Base-by-base conservation (phyloP, 92 coral and sea anemone species). In the Chrysogorgia sp. region DNA sequence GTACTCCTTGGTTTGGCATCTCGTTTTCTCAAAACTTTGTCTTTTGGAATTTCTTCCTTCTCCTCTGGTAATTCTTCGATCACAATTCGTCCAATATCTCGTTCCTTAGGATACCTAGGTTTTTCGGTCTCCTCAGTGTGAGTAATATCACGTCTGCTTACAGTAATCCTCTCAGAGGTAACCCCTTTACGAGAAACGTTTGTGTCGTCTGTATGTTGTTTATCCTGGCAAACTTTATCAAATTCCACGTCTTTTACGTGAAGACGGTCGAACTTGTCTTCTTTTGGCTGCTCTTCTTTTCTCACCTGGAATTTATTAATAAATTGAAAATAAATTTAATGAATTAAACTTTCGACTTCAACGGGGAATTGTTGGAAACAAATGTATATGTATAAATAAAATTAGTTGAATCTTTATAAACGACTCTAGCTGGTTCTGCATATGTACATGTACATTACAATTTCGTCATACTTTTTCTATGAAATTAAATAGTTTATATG, bases 221-320 rank as follows among this genome's bases (percentile, higher is more conserved):
- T 69, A 30, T 12, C 10, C 40, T 69, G 37, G 61, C 21, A 37
- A 15, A 35, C 58, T 68, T 68, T 68, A 24, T 68, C 58, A 45
- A 41, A 68, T 9, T 68, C 75, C 52, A 41, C 58, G 21, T 56
- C 75, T 68, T 68, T 33, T 41, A 56, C 58, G 31, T 56, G 75
- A 68, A 41, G 52, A 15, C 52, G 75, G 2, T 68, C 75, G 31
- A 68, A 22, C 4, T n/a, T 43, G 0, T 68, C 34, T 34, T 45
- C 29, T 7, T 68, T 34, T 3, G 35, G 58, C 21, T 41, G 41
- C 25, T 69, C 43, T 0, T 69, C 76, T 49, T 69, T 49, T 28
- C 20, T 33, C 59, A 26, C 10, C 13, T 45, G 48, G 48, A 69
- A 15, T 14, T 1, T 13, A 29, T 22, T 7, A 26, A 25, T 58